Base-by-base conservation (phyloP, 1,140 invertebrate species). In the Stratiolaelaps scimitus region DNA sequence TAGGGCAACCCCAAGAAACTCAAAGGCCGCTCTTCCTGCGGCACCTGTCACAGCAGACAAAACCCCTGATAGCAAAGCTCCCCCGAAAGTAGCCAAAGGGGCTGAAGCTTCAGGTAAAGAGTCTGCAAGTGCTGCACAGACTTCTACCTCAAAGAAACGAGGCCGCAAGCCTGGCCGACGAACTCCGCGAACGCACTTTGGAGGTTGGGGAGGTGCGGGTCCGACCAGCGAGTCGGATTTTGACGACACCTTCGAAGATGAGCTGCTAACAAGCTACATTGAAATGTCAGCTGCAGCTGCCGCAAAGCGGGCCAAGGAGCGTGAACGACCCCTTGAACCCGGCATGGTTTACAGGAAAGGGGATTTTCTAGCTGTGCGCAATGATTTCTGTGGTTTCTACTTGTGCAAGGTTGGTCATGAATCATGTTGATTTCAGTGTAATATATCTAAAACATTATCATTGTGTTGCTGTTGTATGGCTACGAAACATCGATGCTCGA, bases 321-420 rank as follows among this genome's bases (percentile, higher is more conserved):
- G 34, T 1, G 53, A 60, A 26, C 26, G 34, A 2, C 53, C 53
- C 23, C 13, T 60, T 26, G 26, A 26, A 29, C 17, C 26, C 17
- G 53, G 53, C 10, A 34, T 60, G 15, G 34, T 60, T 34, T 60
- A 20, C 10, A 26, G 26, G 23, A 60, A 60, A 60, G 53, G 53
- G 15, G 53, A 60, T 60, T 60, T 60, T 10, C 23, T 60, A 15
- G 53, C 53, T 26, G 53, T 60, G n/a, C 17, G 20, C 17, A 60
- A 60, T 10, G 53, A 26, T n/a, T 60, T 34, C 2, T 26, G 34
- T 26, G 53, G 53, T 26, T 60, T 20, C 53, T 60, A 60, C 23
- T 6, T 26, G n/a, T 60, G 53, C 53, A 60, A 60, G 20, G 53
- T 60, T 15, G 2, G 15, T 40, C 4, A 40, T 40, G 34, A 40